Percentiles rank a stretch among this genome's conserved stretches.
These are phyloP conservation scores for Porites australiensis DNA, from an alignment of 64 coral and sea anemone species.

Conservation along the genomic window DNA sequence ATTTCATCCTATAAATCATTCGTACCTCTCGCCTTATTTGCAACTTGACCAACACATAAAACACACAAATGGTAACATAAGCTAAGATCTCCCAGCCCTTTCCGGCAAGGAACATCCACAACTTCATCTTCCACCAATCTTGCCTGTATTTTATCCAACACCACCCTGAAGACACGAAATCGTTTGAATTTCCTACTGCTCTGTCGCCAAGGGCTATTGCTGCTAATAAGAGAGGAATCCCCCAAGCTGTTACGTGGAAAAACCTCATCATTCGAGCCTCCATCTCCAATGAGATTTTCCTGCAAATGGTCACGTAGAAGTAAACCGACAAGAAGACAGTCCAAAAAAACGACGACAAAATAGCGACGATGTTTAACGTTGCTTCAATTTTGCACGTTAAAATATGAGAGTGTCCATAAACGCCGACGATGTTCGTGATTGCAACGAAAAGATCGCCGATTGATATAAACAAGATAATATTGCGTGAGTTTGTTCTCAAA, in stretches of 20 bases:
- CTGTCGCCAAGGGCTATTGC: constrained; percentile 30
- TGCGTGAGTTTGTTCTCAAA: constrained; percentile 82
- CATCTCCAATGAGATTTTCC: constrained; percentile 5
- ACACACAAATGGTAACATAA: constrained; percentile 58
- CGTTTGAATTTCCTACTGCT: constrained; percentile 44
- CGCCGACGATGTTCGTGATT: constrained; percentile 35
- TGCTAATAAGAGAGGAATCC: constrained; percentile 67
- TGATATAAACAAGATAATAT: constrained; percentile 91
- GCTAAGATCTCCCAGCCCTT: constrained; percentile 78
- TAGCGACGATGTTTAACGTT: constrained; percentile 68
- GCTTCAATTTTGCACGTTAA: not conserved
- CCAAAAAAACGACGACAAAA: constrained; percentile 94
- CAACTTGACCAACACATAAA: constrained; percentile 66
- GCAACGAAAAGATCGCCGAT: constrained; percentile 87
- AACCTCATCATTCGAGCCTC: constrained; percentile 67
- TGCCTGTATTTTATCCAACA: constrained; percentile 65
- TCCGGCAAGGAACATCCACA: constrained; percentile 75
- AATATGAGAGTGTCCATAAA: not conserved
- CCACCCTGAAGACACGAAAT: constrained; percentile 73
- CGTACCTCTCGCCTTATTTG: constrained; percentile 45
- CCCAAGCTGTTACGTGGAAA: constrained; percentile 85
- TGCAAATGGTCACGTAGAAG: constrained; percentile 75
- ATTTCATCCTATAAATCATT: too few species aligned
- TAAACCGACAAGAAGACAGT: constrained; percentile 79
- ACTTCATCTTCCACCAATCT: not conserved